These are phyloP conservation scores for Thalassophryne amazonica DNA, from an alignment of 2,797 vertebrate species.

Conservation along the genomic window DNA sequence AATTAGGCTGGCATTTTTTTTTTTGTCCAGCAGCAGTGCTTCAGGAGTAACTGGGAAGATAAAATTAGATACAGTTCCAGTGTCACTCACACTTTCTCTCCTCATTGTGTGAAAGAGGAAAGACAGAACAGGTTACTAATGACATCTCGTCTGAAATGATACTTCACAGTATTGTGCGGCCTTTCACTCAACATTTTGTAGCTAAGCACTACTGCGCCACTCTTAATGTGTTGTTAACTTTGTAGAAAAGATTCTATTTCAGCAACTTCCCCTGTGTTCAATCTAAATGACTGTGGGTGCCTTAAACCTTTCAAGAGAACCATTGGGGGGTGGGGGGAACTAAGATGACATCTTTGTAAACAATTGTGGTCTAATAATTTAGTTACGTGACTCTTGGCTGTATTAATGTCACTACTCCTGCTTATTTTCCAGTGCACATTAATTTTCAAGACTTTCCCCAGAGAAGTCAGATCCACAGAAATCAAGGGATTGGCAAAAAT, in stretches of 20 bases:
- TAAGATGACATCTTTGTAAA: too few species aligned
- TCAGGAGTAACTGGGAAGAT: conserved; percentile 45
- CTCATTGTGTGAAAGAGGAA: background rate
- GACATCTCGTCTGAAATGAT: conserved; percentile 31
- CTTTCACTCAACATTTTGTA: background rate
- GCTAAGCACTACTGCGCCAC: background rate
- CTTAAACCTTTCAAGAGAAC: too few species aligned
- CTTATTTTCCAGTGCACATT: conserved; percentile 52
- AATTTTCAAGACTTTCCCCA: too few species aligned
- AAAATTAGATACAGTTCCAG: too few species aligned
- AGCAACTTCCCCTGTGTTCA: too few species aligned
- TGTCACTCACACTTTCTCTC: conserved; percentile 8
- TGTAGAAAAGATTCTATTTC: background rate
- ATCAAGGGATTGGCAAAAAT: too few species aligned
- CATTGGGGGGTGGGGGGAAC: too few species aligned
- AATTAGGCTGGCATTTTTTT: conserved; percentile 59
- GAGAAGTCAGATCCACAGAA: too few species aligned
- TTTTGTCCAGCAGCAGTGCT: conserved; percentile 40
- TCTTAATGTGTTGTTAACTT: conserved; percentile 26
- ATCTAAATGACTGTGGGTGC: too few species aligned
- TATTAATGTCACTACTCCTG: conserved; percentile 44
- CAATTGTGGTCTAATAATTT: too few species aligned
- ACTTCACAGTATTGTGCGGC: background rate
- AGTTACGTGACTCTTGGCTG: conserved; percentile 24
- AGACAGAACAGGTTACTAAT: conserved; percentile 34